Evolutionary conservation across 2,797 vertebrate genomes (phyloP).

Genomic region (Neostethus bicornis): DNA sequence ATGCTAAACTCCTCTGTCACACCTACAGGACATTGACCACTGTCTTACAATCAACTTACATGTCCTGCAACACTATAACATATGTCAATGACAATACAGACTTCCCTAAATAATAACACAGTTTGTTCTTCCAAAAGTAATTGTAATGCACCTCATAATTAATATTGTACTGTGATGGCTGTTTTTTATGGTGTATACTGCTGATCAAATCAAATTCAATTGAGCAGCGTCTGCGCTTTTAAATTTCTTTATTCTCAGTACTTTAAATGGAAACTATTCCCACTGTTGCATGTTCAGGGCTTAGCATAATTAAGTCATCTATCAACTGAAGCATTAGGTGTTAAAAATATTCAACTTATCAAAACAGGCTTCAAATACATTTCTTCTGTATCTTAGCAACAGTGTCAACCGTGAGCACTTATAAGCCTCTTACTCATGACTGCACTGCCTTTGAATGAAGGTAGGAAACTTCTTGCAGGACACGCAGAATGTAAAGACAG

Average conservation of each 20-base stretch:
- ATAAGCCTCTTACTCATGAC: slow-evolving; percentile 40
- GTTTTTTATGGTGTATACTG: no score
- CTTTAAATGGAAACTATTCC: slow-evolving; percentile 12
- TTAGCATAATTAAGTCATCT: slow-evolving; percentile 37
- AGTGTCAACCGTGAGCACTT: slow-evolving; percentile 44
- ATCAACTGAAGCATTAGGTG: slow-evolving; percentile 31
- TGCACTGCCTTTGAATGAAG: slow-evolving; percentile 55
- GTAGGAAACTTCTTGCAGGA: slow-evolving; percentile 55
- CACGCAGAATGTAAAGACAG: slow-evolving; percentile 65
- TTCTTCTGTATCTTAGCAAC: slow-evolving; percentile 72
- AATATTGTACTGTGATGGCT: no score
- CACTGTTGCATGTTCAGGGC: slow-evolving; percentile 21
- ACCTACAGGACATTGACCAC: no score
- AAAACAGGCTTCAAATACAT: slow-evolving; percentile 46
- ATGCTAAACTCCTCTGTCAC: no score
- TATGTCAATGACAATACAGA: no score
- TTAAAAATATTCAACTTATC: slow-evolving; percentile 55
- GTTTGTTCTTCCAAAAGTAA: no score
- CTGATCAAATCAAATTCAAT: slow-evolving; percentile 24
- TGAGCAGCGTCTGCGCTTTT: slow-evolving; percentile 9
- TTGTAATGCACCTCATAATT: slow-evolving; percentile 22
- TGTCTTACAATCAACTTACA: no score
- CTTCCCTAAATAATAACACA: no score
- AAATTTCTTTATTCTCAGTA: slow-evolving; percentile 11
- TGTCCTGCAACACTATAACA: no score